Conservation (phyloP, 53 echinoderm and acorn worm species). For the Pentamera pediparva region DNA sequence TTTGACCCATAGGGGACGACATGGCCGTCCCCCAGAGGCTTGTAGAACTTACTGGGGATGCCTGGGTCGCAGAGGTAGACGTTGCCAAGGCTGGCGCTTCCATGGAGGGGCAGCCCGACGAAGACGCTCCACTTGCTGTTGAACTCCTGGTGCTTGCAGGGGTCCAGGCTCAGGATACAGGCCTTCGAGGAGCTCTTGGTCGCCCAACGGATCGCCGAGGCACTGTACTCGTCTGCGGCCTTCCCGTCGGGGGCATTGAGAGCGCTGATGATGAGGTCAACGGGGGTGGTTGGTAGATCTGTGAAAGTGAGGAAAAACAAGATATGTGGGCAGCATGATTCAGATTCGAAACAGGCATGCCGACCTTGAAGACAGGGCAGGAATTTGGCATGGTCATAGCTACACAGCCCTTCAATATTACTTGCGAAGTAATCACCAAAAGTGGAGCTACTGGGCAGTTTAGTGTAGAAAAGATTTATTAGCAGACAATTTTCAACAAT, state of each 20-base stretch:
- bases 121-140: conserved; percentile 69
- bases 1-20: conserved; percentile 47
- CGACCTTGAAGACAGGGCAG: no score
- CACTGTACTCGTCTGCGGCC: conserved; percentile 65
- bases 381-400: no score
- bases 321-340: no score
- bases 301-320: no score
- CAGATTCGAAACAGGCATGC: no score
- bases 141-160: conserved; percentile 59
- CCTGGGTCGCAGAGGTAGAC: conserved; percentile 71
- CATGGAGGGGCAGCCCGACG: conserved; percentile 65
- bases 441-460: no score
- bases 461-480: no score
- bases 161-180: conserved; percentile 68
- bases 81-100: conserved; percentile 47
- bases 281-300: conserved; percentile 54
- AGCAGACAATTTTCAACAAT: no score
- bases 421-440: no score
- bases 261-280: conserved; percentile 80
- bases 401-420: no score
- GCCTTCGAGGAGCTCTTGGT: conserved; percentile 48
- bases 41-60: conserved; percentile 61
- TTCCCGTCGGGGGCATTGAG: conserved; percentile 62
- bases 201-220: conserved; percentile 61
- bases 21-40: conserved; percentile 37